Base-by-base conservation (phyloP, 2,888 invertebrate genomes). In the Polymixis lichenea region DNA sequence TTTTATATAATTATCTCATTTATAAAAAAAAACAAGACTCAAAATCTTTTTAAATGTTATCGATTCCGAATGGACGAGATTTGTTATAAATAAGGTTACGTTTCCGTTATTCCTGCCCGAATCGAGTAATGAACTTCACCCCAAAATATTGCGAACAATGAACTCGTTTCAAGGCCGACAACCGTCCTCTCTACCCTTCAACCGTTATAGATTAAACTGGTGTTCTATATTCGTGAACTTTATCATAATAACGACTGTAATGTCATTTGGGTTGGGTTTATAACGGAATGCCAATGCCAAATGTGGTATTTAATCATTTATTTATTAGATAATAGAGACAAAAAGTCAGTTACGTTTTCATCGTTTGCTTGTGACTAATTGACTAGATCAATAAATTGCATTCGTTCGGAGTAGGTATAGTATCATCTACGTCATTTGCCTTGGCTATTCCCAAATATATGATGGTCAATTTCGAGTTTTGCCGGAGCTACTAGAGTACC, bases 141-240 rank as follows among this genome's bases (percentile, higher is more conserved):
- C 25, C 43, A 80, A 56, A 55, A 28, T 55, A 73, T 73, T 55
- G 28, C n/a, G 55, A 51, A 43, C 49, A 75, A 32, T 75, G 62
- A 81, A 56, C 56, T 25, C 51, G 25, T 64, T 75, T 81, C 81
- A 81, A 78, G 77, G 75, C 7, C 8, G 49, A 32, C 25, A 56
- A 1, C 13, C 15, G 51, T 32, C 64, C 56, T 25, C n/a, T 64
- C 3, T 75, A 25, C 62, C 64, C 75, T 81, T 15, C 19, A 56
- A 43, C 15, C 28, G 17, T 19, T 17, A 15, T 22, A 51, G 32
- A 74, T 80, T 62, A 56, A 62, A 43, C 38, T 25, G 53, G 25
- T n/a, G 80, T 11, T 62, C 38, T n/a, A 28, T 49, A 75, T 62
- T 61, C 55, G n/a, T 49, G 51, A 62, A 80, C 61, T 80, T 72